Evolutionary conservation across 2,888 invertebrate species (phyloP), one percentile per base, ranked within the genome.

Genomic region (Leuctra nigra): DNA sequence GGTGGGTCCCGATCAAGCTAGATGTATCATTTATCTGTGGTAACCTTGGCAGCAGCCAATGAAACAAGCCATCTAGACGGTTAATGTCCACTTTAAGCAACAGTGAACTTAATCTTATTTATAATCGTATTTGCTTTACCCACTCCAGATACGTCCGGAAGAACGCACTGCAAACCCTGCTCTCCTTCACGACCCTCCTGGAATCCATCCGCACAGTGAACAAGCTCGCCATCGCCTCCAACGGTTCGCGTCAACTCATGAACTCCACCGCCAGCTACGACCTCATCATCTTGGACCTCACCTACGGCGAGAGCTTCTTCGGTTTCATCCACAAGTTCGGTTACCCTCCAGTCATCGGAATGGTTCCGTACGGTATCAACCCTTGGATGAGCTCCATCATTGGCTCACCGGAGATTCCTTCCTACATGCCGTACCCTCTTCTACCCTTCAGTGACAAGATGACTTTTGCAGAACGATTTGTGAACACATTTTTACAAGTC

Each of bases 401-500:
- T 13, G 61, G 61, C 1, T 59, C 48, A 14, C 59, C 61, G 9
- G 41, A 58, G 18, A 48, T 50, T 13, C 57, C 54, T 2, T 39
- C 63, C 6, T 61, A 59, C 39, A 35, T 58, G 0, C 54, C 56
- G 11, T 48, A 55, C 11, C 11, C 39, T n/a, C 46, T 55, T 22
- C 35, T 55, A 4, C 47, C 57, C 7, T 59, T 47, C 29, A 20
- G 53, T 0, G 59, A 59, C 23, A 46, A 18, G 7, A 60, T 63
- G 61, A 59, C 54, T 6, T 60, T 63, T 53, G 9, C 7, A 1
- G 52, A 62, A 38, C 33, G 62, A 14, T 14, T 60, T 11, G 6
- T 23, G 4, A 63, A 63, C 50, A 35, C 57, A 11, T 0, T 60
- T 4, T 14, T 56, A 74, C 70, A 62, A 6, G 29, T 29, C 20